Conservation (phyloP, 2,113 vertebrate species). For the Oryzias javanicus region DNA sequence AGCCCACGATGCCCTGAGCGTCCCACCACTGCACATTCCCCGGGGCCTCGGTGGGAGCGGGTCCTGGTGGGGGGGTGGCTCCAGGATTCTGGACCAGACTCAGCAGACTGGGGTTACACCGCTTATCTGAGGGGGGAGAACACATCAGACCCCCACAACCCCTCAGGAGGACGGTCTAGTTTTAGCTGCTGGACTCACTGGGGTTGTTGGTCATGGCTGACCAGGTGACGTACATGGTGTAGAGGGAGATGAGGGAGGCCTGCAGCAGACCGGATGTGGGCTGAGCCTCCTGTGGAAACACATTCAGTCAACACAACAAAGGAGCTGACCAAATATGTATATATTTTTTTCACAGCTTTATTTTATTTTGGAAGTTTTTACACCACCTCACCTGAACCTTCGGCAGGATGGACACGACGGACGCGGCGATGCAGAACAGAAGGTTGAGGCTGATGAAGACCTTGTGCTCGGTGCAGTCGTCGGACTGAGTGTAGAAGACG, state of each 20-base stretch:
- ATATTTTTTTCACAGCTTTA: too few relatives aligned
- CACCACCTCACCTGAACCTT: slow-evolving; percentile 85
- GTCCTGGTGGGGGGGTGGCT: slow-evolving; percentile 45
- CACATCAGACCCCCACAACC: background rate
- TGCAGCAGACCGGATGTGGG: slow-evolving; percentile 92
- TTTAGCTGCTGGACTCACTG: slow-evolving; percentile 73
- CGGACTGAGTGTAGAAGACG: slow-evolving; percentile 81
- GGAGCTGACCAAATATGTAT: too few relatives aligned
- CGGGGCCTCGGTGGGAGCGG: rapidly evolving
- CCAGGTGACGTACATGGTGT: slow-evolving; percentile 93
- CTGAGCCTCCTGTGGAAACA: slow-evolving; percentile 81
- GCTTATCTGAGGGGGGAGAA: slow-evolving; percentile 63
- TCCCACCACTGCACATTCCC: slow-evolving; percentile 86
- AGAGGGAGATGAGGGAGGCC: slow-evolving; percentile 87
- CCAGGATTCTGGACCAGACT: slow-evolving; percentile 59
- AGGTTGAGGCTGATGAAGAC: slow-evolving; percentile 90
- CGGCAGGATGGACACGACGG: slow-evolving; percentile 83
- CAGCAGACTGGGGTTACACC: slow-evolving; percentile 89
- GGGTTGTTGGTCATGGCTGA: slow-evolving; percentile 88
- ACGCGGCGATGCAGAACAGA: slow-evolving; percentile 82
- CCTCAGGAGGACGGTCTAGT: background rate
- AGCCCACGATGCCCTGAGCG: slow-evolving; percentile 85
- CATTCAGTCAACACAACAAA: background rate
- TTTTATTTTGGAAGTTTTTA: too few relatives aligned
- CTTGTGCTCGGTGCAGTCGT: slow-evolving; percentile 84